Base-by-base conservation (phyloP, 2,797 vertebrate species). In the Botia almorhae region DNA sequence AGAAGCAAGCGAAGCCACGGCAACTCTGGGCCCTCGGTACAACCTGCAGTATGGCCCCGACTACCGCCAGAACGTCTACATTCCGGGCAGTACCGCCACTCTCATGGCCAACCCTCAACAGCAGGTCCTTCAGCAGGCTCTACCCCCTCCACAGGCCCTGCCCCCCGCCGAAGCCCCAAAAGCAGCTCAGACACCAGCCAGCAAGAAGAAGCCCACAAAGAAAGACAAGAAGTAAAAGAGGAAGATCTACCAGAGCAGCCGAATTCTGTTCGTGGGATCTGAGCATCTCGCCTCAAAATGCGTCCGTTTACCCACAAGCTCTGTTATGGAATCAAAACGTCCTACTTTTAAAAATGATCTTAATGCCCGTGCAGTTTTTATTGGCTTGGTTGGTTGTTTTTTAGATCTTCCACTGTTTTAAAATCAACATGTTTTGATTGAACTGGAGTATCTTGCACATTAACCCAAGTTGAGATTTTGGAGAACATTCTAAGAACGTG, bases 61-160 rank as follows among this genome's bases (percentile, higher is more conserved):
- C 84, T 96, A 96, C 89, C 92, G 95, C 76, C 95, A 96, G 89
- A 96, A 96, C 0, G 94, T 96, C 86, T 96, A 96, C 90, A 96
- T 96, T 90, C 96, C 95, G 0, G 96, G 96, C 77, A 95, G 95
- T 87, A 96, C 95, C 0, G 94, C 95, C 83, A 96, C 95, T 0
- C 94, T 96, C 77, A 93, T 93, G 17, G 86, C 87, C 87, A 95
- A 91, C 0, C 91, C 93, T 0, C 90, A 90, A 1, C 89, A 93
- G 85, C 95, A 95, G 78, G 78, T 82, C 17, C 82, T 80, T 3
- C 87, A 88, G 39, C 95, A 88, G 83, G 83, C 55, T 80, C 92
- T 0, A 82, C 90, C 16, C 82, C 93, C 71, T 82, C 92, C 0
- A 3, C 85, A 87, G 60, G 86, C 76, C 63, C 75, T 85, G 4